Evolutionary conservation across 2,797 vertebrate species (phyloP).

Genomic region (Gymnodraco acuticeps): DNA sequence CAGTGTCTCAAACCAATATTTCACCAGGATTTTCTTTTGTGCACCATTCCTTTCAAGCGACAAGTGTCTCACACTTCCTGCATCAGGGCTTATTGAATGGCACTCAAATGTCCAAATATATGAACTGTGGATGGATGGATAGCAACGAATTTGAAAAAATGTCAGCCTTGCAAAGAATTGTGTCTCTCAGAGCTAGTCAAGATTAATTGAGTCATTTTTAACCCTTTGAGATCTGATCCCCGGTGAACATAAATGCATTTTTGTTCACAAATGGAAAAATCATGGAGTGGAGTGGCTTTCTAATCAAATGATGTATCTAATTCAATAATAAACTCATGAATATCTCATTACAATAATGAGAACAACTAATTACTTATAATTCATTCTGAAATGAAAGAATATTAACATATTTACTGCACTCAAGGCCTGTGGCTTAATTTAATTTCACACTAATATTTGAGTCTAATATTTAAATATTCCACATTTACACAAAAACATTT

Average conservation of each 20-base stretch:
- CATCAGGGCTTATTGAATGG: background rate
- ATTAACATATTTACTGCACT: background rate
- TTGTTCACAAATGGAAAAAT: too few species aligned
- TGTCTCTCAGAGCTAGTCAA: too few species aligned
- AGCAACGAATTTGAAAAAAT: background rate
- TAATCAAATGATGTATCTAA: background rate
- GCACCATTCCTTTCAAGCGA: background rate
- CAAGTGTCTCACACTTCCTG: background rate
- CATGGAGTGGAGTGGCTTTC: too few species aligned
- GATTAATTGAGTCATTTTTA: too few species aligned
- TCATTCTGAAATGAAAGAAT: background rate
- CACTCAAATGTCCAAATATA: background rate
- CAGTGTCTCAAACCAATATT: background rate
- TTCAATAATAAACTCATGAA: background rate
- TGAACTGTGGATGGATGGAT: constrained; percentile 12
- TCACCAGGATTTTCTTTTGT: background rate
- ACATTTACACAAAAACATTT: background rate
- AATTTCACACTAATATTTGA: background rate
- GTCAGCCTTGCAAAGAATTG: background rate
- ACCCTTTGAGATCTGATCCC: too few species aligned
- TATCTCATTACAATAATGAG: constrained; percentile 7
- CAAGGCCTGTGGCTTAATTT: background rate
- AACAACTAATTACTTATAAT: constrained; percentile 3
- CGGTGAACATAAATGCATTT: too few species aligned
- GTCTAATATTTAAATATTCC: background rate